Evolutionary conservation across 37 sponge, comb jelly and placozoan genomes (phyloP), one percentile per base, ranked within the genome.

Genomic region (Cliona cf. orientalis): DNA sequence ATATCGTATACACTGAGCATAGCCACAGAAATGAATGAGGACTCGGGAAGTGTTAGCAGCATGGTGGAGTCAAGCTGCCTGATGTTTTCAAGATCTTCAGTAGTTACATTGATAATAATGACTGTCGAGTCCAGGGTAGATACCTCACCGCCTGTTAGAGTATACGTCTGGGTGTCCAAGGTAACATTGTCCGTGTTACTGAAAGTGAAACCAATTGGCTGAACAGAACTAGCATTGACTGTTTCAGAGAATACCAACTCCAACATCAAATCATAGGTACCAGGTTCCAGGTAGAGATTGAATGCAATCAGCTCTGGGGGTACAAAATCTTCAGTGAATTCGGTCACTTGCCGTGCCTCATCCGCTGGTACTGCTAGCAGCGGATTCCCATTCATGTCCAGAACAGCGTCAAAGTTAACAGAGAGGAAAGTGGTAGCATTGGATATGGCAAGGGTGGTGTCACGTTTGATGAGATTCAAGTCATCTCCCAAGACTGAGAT

Each of bases 201-300:
- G 72, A 96, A 87, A 5, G 69, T 81, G 35, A 96, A 67, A 0
- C 63, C 60, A n/a, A 86, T 91, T 1, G 89, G 81, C 62, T 88
- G 71, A 3, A 96, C 25, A 39, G 89, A 83, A 31, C 76, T 82
- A 36, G 91, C 79, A 82, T 91, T 87, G 9, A 96, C 91, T 28
- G 97, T 96, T 64, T 96, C 97, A 49, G 89, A 87, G 72, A 96
- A 96, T 17, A 90, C 25, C 66, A 96, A 67, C 68, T 96, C 91
- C 38, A 96, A 45, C 4, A 91, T 37, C 1, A 96, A 76, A 38
- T 79, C 56, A 4, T 75, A 41, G 12, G 74, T 69, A 14, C 84
- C 80, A 55, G 57, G 66, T 0, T 32, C 38, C 5, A 93, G 76
- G 26, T 69, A 68, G 34, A 96, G 77, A 66, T 91, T 91, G 80